Base-by-base conservation (phyloP, 2,888 invertebrate genomes). In the Netelia melanura region DNA sequence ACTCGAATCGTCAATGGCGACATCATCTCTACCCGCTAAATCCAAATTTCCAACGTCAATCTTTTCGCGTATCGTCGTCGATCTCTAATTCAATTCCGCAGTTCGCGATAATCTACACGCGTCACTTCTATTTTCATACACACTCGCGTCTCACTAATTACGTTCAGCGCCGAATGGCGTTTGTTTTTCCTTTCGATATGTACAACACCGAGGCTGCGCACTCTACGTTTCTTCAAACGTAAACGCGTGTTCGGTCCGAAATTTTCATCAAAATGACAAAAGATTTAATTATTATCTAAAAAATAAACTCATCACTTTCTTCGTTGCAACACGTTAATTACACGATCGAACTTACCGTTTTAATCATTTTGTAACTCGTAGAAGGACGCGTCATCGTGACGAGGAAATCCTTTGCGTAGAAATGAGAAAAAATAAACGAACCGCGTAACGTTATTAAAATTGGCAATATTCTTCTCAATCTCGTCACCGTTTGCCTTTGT, bases 301-400 rank as follows among this genome's bases (percentile, higher is more conserved):
- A 17, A 17, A 17, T 48, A 14, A 48, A 48, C 48, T 48, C 3
- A 14, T 48, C 48, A 48, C 48, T 48, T 14, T 11, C 30, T 30
- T 30, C 6, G 14, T 48, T 2, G 14, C 14, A 48, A 48, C 14
- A 2, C 48, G 9, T 48, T 0, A 48, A 14, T 14, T 10, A 11
- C 48, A 48, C 48, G 14, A 23, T n/a, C 48, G 25, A 10, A 85
- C 85, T 85, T 85, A 85, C 85, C 85, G 82, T 85, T 83, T 56
- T 72, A 25, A 77, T 25, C n/a, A 62, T 52, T 56, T 67, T 80
- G 71, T 71, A 68, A 17, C 67, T 71, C 76, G 80, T 30, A 43
- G 30, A 62, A 56, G 23, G 70, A 38, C 10, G 54, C 64, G n/a
- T 75, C 83, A 78, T 82, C 17, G 30, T 30, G 44, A 38, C 30